Evolutionary conservation across 2,888 invertebrate genomes (phyloP).

Genomic region (Leptopilina syphax): DNA sequence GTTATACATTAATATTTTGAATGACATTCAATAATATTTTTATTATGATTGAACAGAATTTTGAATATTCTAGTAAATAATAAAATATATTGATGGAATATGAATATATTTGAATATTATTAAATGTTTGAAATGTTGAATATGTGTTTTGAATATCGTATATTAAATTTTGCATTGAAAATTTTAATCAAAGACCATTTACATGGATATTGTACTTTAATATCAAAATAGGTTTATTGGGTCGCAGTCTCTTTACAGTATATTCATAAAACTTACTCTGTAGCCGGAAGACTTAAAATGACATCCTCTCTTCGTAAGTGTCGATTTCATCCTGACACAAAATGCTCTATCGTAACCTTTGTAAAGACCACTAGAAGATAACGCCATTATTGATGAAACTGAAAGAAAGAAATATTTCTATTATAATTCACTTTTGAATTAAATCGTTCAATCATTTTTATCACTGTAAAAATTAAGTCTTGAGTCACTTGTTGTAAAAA

Average conservation of each 20-base stretch:
- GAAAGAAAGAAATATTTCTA: constrained; percentile 55
- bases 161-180: too few relatives aligned
- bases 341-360: constrained; percentile 94
- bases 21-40: too few relatives aligned
- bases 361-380: constrained; percentile 84
- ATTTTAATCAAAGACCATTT: too few relatives aligned
- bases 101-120: too few relatives aligned
- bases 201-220: not conserved
- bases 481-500: too few relatives aligned
- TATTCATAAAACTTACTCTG: constrained; percentile 83
- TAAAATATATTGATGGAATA: too few relatives aligned
- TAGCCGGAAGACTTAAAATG: constrained; percentile 98
- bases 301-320: constrained; percentile 96
- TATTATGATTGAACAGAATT: too few relatives aligned
- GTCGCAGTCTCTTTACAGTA: not conserved
- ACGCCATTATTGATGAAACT: constrained; percentile 92
- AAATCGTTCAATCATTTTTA: not conserved
- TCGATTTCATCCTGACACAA: constrained; percentile 98
- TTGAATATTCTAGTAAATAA: too few relatives aligned
- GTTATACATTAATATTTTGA: too few relatives aligned
- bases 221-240: not conserved
- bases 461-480: too few relatives aligned
- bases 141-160: too few relatives aligned
- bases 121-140: too few relatives aligned
- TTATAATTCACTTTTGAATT: not conserved